Percentiles rank a stretch among this genome's conserved stretches.
Evolutionary conservation across 2,797 vertebrate species (phyloP).

Genomic region (Myripristis murdjan): DNA sequence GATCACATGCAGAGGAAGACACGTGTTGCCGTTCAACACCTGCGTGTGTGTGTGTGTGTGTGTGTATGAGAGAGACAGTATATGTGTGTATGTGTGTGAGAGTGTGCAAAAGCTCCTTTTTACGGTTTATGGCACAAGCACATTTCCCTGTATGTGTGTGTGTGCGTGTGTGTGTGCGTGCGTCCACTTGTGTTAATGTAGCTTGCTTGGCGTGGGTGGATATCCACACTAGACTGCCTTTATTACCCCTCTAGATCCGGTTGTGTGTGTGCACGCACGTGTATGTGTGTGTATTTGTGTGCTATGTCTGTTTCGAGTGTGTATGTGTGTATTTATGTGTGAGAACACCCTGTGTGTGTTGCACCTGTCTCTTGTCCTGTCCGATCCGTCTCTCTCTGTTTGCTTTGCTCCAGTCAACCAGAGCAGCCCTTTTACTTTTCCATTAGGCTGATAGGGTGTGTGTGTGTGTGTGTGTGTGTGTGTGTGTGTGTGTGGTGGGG

Average conservation of each 20-base stretch:
- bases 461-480: neutral
- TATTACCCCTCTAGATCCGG: conserved; percentile 29
- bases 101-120: neutral
- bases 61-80: too few relatives aligned
- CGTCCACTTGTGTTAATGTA: neutral
- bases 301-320: conserved; percentile 61
- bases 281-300: conserved; percentile 22
- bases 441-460: conserved; percentile 75
- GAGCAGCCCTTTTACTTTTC: conserved; percentile 71
- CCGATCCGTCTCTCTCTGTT: conserved; percentile 68
- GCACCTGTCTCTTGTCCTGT: conserved; percentile 66
- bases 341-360: conserved; percentile 62
- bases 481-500: neutral
- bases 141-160: conserved; percentile 16
- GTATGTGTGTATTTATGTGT: conserved; percentile 28
- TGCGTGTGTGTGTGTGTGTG: neutral
- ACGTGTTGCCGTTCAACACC: neutral
- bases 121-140: too few relatives aligned
- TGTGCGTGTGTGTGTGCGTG: neutral
- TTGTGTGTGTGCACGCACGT: neutral
- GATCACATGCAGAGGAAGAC: conserved; percentile 20
- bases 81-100: neutral
- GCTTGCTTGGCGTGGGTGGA: conserved; percentile 34
- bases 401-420: conserved; percentile 73
- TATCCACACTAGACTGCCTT: conserved; percentile 42